Percentiles rank a stretch among this genome's conserved stretches.
These are phyloP conservation scores for Heliconius sara DNA, from an alignment of 2,888 invertebrate genomes.

Conservation along the genomic window DNA sequence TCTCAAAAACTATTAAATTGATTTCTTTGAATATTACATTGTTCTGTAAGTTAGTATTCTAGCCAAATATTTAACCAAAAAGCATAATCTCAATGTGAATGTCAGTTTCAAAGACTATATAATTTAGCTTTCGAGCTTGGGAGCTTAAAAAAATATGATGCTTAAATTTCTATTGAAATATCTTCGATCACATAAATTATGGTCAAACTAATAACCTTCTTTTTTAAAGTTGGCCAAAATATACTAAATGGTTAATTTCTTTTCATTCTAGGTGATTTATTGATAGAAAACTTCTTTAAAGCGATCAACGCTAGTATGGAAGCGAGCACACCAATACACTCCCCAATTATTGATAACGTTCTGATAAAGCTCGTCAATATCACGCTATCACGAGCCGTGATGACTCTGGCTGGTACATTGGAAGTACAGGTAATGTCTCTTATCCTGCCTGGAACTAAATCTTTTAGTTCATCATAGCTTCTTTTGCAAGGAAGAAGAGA, in stretches of 20 bases:
- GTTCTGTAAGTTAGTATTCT: too few species aligned
- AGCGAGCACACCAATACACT: constrained; percentile 68
- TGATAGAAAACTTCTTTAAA: constrained; percentile 91
- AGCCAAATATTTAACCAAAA: too few species aligned
- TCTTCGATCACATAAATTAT: too few species aligned
- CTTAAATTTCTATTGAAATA: too few species aligned
- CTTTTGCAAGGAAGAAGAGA: too few species aligned
- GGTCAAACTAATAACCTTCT: not conserved
- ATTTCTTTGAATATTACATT: too few species aligned
- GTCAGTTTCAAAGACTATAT: too few species aligned
- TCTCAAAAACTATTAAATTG: too few species aligned
- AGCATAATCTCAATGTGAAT: too few species aligned
- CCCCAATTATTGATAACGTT: constrained; percentile 87
- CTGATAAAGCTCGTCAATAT: constrained; percentile 87
- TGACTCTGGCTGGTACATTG: constrained; percentile 88
- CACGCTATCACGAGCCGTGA: constrained; percentile 87
- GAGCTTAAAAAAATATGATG: too few species aligned
- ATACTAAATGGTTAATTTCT: not conserved
- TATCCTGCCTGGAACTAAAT: not conserved
- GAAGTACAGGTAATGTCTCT: constrained; percentile 85
- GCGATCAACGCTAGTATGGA: constrained; percentile 68
- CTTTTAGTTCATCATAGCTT: not conserved
- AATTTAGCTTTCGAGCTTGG: too few species aligned
- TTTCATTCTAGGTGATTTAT: constrained; percentile 85
- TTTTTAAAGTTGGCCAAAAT: not conserved